Conservation (phyloP, 2,113 vertebrate species). For the Callorhinus ursinus region DNA sequence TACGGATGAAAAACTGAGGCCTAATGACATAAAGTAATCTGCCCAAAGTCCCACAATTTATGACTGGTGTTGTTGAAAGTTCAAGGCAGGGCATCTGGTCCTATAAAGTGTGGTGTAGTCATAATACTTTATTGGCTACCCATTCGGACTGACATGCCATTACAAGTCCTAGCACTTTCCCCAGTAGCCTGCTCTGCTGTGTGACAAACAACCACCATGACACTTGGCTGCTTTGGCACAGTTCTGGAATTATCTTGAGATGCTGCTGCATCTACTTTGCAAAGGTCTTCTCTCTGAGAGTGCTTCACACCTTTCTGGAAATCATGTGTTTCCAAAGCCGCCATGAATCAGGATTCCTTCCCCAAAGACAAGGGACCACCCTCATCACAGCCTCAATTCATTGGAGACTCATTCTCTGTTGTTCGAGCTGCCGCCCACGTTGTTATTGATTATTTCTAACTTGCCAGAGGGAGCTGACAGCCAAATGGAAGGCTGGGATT, state of each 20-base stretch:
- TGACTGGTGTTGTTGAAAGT: not conserved
- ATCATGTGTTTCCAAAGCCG: slow-evolving; percentile 22
- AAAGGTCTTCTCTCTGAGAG: not conserved
- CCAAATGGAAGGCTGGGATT: not conserved
- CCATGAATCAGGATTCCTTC: not conserved
- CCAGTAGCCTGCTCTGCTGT: rapidly evolving
- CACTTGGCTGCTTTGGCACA: not conserved
- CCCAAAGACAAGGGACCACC: not conserved
- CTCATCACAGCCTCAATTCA: not conserved
- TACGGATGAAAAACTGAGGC: not conserved
- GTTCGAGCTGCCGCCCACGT: not conserved
- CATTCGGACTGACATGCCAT: not conserved
- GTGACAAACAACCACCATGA: not conserved
- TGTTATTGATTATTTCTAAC: slow-evolving; percentile 61
- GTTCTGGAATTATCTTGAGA: not conserved
- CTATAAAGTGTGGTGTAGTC: not conserved
- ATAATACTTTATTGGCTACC: not conserved
- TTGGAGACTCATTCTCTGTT: not conserved
- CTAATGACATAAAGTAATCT: not conserved
- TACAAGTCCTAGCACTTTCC: not conserved
- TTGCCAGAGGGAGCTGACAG: not conserved
- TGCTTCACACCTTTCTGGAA: not conserved
- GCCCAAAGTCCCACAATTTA: not conserved
- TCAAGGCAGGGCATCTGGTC: not conserved
- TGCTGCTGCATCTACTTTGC: not conserved